Base-by-base conservation (phyloP, 1,140 invertebrate species). In the Varroa destructor region DNA sequence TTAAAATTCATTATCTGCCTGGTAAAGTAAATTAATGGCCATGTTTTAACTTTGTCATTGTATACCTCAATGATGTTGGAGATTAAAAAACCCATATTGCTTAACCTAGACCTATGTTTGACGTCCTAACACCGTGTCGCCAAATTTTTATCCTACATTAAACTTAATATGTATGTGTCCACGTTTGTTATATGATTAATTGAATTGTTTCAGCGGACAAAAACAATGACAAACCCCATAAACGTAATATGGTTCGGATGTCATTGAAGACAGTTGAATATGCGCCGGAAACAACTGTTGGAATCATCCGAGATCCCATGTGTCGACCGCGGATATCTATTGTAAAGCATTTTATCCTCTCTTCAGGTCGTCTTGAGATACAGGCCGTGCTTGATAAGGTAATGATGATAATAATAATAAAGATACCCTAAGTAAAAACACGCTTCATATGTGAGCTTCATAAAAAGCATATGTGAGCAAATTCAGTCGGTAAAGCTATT, bases 161-260 rank as follows among this genome's bases (percentile, higher is more conserved):
- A 25, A 25, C 25, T 25, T 25, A 25, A 51, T 51, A 51, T 51
- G 8, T 51, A 51, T 51, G 8, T 51, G 8, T 51, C 3, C 8
- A 51, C 8, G 8, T 51, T 3, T 8, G 46, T 51, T 8, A 51
- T 51, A 51, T 8, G 46, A 51, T 51, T 8, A 51, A 25, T 25
- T 25, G 25, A 25, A 25, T 25, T 25, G 46, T 72, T 70, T 71
- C 78, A 90, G 88, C 87, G 6, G 88, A 90, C 57, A 79, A 84
- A 74, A 82, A 85, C 0, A 88, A 91, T 73, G 87, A 90, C 75
- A 88, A 88, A 78, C 81, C 88, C 1, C 86, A 87, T 5, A 83
- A 87, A 72, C 83, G 87, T 70, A 86, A 85, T 71, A 85, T 85
- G 40, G 87, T 91, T n/a, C 83, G 87, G n/a, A 88, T 91, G 86